These are phyloP conservation scores for Tenualosa ilisha DNA, from an alignment of 2,797 vertebrate species.

Conservation along the genomic window DNA sequence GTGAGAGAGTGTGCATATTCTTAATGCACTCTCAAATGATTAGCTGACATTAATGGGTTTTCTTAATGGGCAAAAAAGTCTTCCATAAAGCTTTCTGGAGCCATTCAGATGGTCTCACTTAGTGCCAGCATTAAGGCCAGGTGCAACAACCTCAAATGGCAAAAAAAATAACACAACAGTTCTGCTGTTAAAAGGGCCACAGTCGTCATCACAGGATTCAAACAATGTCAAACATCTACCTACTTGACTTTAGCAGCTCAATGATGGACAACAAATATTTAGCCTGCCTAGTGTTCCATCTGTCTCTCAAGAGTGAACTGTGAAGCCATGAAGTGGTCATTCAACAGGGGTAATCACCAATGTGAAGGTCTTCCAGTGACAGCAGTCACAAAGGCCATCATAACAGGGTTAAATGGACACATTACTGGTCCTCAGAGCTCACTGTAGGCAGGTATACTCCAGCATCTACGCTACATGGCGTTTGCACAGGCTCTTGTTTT, in stretches of 20 bases:
- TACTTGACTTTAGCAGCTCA: background rate
- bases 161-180: background rate
- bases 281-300: slow-evolving; percentile 1
- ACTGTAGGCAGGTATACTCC: background rate
- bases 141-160: background rate
- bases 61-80: slow-evolving; percentile 39
- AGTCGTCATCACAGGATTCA: background rate
- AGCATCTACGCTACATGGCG: background rate
- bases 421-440: background rate
- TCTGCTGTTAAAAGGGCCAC: background rate
- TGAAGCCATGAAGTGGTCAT: slow-evolving; percentile 15
- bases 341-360: background rate
- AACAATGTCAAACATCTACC: background rate
- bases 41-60: slow-evolving; percentile 55
- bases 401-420: slow-evolving; percentile 38
- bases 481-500: background rate
- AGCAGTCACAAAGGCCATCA: slow-evolving; percentile 36
- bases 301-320: slow-evolving; percentile 36
- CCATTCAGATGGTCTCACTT: background rate
- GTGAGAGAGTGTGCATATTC: slow-evolving; percentile 44
- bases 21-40: slow-evolving; percentile 62
- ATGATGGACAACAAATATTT: background rate
- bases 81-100: background rate
- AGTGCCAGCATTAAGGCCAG: slow-evolving; percentile 31
- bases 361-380: slow-evolving; percentile 24